phyloP scores from a whole-genome alignment of 2,113 vertebrate species.

The Prunella himalayana region DNA sequence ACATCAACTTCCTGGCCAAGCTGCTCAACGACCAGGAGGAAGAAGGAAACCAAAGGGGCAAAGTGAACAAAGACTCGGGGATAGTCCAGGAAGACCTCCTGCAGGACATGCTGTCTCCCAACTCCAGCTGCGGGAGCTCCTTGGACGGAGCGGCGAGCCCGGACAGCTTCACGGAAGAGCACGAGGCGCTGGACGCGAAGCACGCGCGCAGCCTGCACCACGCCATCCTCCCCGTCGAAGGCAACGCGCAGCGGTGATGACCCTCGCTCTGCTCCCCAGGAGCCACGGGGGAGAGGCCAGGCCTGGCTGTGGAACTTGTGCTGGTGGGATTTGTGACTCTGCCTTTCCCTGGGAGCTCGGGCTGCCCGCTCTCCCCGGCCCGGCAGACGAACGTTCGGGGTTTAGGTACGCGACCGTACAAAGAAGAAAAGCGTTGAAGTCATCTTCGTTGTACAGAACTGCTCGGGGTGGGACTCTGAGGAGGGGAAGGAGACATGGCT shows the following conservation, averaged over 20 bases:
- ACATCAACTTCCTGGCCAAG: slow-evolving; percentile 96
- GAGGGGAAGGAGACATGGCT: neutral
- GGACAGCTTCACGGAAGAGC: slow-evolving; percentile 89
- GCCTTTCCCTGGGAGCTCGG: neutral
- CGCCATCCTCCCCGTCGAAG: slow-evolving; percentile 82
- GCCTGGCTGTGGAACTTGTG: neutral
- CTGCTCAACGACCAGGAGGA: slow-evolving; percentile 94
- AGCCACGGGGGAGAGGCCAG: neutral
- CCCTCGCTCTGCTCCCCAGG: neutral
- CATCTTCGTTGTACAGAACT: slow-evolving; percentile 57
- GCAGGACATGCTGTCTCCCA: slow-evolving; percentile 88
- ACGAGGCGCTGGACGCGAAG: slow-evolving; percentile 75
- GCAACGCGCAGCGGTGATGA: slow-evolving; percentile 84
- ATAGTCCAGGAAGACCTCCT: slow-evolving; percentile 87
- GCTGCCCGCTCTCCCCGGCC: neutral
- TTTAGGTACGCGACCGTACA: slow-evolving; percentile 47
- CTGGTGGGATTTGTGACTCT: neutral
- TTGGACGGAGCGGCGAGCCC: slow-evolving; percentile 90
- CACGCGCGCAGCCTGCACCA: slow-evolving; percentile 78
- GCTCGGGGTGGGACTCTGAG: neutral
- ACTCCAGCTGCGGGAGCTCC: slow-evolving; percentile 91
- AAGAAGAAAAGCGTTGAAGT: slow-evolving; percentile 29
- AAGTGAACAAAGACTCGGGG: slow-evolving; percentile 79
- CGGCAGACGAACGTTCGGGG: neutral
- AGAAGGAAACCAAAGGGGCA: slow-evolving; percentile 81